Evolutionary conservation across 2,888 invertebrate genomes (phyloP), one percentile per base, ranked within the genome.

Genomic region (Allygus modestus): DNA sequence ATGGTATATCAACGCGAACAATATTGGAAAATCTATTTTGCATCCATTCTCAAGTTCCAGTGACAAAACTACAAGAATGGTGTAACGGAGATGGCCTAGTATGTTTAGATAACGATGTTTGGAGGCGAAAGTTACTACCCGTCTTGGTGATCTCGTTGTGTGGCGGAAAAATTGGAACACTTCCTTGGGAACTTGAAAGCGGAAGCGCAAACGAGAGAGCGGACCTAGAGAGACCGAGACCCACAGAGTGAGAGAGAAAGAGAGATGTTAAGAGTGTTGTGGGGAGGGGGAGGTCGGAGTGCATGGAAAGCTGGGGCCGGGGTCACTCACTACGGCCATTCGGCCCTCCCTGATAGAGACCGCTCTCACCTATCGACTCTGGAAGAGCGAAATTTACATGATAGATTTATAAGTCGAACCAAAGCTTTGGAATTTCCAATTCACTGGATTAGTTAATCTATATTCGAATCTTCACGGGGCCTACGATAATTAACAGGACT

Each of bases 161-260:
- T 11, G 65, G 15, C 4, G 2, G 28, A 4, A 65, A 23, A 65
- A 65, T 23, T 31, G 31, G 65, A 65, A 28, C 65, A 31, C 65
- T 54, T 54, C 54, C 65, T n/a, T 31, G 31, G 4, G 28, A 28
- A 28, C 65, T 28, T 65, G 28, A 28, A 31, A 28, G 65, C 65
- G 65, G 65, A 65, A 65, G 65, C 26, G 26, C 1, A 58, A 58
- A 65, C 65, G 26, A 65, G 65, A 65, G 65, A 65, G 65, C 23
- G 58, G 23, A 23, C 23, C n/a, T n/a, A 2, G 20, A 65, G 58
- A 58, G 58, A 58, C 58, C 12, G 51, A 51, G 5, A 51, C 2
- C n/a, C 1, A 9, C 17, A 51, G 51, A 41, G 41, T 41, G 5
- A 41, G 41, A 41, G 12, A 41, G 41, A 41, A 9, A 41, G 41